Percentiles rank a stretch among this genome's conserved stretches.
Evolutionary conservation across 64 coral and sea anemone genomes (phyloP).

Genomic region (Astreopora myriophthalma): DNA sequence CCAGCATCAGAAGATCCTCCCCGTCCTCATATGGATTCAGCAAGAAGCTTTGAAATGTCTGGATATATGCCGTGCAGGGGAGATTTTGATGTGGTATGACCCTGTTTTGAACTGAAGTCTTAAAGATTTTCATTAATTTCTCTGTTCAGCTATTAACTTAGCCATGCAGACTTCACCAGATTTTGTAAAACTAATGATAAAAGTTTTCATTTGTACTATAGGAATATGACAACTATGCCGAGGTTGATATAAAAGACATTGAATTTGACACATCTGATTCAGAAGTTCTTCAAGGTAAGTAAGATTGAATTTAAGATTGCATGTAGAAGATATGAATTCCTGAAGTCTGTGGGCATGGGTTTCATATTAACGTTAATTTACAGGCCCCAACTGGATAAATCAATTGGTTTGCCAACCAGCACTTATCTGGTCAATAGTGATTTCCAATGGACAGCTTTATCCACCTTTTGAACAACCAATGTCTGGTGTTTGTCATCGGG

Average conservation of each 20-base stretch:
- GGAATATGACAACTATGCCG: conserved; percentile 99
- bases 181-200: background rate
- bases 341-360: background rate
- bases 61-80: conserved; percentile 92
- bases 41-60: conserved; percentile 72
- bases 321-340: background rate
- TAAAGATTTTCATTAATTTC: background rate
- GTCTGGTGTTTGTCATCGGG: too few relatives aligned
- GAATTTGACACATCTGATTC: conserved; percentile 75
- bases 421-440: too few relatives aligned
- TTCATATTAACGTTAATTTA: background rate
- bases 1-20: conserved; percentile 89
- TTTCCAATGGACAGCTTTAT: too few relatives aligned
- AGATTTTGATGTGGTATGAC: conserved; percentile 86
- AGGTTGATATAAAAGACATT: conserved; percentile 98
- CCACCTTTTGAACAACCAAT: too few relatives aligned
- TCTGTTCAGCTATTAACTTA: background rate
- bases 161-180: background rate
- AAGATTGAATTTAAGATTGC: background rate
- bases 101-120: background rate
- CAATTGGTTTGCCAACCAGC: too few relatives aligned
- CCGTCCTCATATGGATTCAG: conserved; percentile 72
- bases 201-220: background rate
- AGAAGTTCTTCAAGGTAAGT: conserved; percentile 65
- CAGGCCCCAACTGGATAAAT: too few relatives aligned